A percentile compares a stretch with the other conserved stretches of the same genome.
Conservation (phyloP, 2,113 vertebrate species). For the Salvelinus fontinalis region DNA sequence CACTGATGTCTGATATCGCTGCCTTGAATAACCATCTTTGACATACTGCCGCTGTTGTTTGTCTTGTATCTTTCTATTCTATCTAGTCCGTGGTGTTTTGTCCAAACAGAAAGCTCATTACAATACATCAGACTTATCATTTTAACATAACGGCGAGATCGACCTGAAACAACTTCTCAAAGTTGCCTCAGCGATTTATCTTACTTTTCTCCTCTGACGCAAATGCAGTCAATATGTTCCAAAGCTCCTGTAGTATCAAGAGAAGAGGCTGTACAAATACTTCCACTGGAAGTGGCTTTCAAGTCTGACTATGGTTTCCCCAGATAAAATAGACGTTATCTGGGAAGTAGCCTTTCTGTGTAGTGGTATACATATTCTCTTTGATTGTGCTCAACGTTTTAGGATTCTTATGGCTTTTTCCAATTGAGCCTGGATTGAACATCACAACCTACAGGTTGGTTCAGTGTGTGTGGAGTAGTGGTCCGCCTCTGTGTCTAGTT, state of each 20-base stretch:
- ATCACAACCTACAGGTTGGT: neutral
- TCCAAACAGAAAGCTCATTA: slow-evolving; percentile 1
- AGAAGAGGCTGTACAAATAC: neutral
- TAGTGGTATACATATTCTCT: neutral
- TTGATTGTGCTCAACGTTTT: neutral
- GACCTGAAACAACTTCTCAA: slow-evolving; percentile 4
- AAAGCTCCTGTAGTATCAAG: neutral
- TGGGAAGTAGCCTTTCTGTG: neutral
- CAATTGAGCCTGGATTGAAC: no score
- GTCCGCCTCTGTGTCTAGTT: no score
- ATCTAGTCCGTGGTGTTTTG: neutral
- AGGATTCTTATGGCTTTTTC: no score
- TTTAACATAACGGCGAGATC: slow-evolving; percentile 1
- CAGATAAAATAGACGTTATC: neutral
- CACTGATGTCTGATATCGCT: no score
- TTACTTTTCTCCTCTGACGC: neutral
- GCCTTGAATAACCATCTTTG: neutral
- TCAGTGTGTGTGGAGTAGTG: no score
- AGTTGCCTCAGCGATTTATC: neutral
- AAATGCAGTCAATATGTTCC: neutral
- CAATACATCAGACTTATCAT: slow-evolving; percentile 1
- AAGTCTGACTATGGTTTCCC: neutral
- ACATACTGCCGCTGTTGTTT: neutral
- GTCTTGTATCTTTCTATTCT: neutral
- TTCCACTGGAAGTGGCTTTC: neutral